Conservation (phyloP, 2,113 vertebrate species). For the Indicator maculatus region DNA sequence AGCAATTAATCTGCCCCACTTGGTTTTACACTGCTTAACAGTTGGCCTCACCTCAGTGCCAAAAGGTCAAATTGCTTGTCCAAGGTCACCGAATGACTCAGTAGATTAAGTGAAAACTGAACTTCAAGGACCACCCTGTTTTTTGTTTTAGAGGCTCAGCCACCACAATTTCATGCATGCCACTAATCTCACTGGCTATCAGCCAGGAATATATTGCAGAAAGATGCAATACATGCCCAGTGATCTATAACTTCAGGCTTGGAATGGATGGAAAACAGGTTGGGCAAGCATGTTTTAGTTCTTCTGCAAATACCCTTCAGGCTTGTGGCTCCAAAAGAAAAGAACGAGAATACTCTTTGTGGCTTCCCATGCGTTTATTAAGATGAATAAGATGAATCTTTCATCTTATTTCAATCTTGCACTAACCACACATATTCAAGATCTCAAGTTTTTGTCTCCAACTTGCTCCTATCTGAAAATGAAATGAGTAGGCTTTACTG, state of each 20-base stretch:
- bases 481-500: slow-evolving; percentile 41
- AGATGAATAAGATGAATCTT: slow-evolving; percentile 61
- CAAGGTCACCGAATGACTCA: slow-evolving; percentile 38
- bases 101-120: slow-evolving; percentile 25
- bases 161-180: neutral
- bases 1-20: neutral
- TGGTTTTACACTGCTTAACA: neutral
- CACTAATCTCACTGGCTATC: neutral
- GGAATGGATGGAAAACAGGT: slow-evolving; percentile 51
- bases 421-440: slow-evolving; percentile 60
- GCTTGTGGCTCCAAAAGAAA: slow-evolving; percentile 53
- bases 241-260: slow-evolving; percentile 39
- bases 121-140: slow-evolving; percentile 9
- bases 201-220: slow-evolving; percentile 12
- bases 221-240: neutral
- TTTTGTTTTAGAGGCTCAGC: neutral
- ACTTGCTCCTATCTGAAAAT: slow-evolving; percentile 41
- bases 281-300: slow-evolving; percentile 51
- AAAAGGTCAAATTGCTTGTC: slow-evolving; percentile 9
- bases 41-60: neutral
- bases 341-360: slow-evolving; percentile 63
- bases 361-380: slow-evolving; percentile 56
- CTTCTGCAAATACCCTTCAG: slow-evolving; percentile 61
- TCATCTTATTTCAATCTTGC: slow-evolving; percentile 45
- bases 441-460: slow-evolving; percentile 42